Evolutionary conservation across 2,113 vertebrate genomes (phyloP).

Genomic region (Hiodon alosoides): DNA sequence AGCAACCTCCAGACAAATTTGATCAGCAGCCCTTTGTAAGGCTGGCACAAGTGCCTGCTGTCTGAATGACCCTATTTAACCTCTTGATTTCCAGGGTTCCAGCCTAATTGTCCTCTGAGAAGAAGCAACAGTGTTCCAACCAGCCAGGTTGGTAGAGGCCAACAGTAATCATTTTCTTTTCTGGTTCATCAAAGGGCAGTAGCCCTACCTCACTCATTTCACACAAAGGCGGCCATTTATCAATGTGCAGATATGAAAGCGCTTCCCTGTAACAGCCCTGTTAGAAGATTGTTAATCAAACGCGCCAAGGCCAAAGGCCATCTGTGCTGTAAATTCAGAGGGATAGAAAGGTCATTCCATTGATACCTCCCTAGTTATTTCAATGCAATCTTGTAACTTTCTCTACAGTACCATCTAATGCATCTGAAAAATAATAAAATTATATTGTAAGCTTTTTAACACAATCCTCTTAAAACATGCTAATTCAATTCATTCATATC

Average conservation of each 20-base stretch:
- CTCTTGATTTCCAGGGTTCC: conserved; percentile 97
- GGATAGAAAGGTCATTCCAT: not conserved
- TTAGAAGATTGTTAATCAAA: conserved; percentile 65
- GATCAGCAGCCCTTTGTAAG: conserved; percentile 82
- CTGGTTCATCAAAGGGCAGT: conserved; percentile 84
- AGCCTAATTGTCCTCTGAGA: conserved; percentile 95
- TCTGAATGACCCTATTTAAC: conserved; percentile 85
- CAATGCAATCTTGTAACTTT: too few relatives aligned
- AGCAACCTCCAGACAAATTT: conserved; percentile 76
- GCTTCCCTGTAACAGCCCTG: conserved; percentile 49
- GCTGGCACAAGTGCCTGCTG: conserved; percentile 83
- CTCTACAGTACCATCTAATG: too few relatives aligned
- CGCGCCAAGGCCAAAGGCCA: conserved; percentile 37
- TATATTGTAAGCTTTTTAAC: too few relatives aligned
- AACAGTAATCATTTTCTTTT: conserved; percentile 94
- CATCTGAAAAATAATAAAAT: too few relatives aligned
- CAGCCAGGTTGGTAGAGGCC: conserved; percentile 83
- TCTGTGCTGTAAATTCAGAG: conserved; percentile 20
- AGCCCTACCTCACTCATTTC: conserved; percentile 78
- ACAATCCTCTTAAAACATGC: too few relatives aligned
- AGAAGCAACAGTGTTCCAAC: conserved; percentile 78
- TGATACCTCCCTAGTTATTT: too few relatives aligned
- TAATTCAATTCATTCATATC: too few relatives aligned
- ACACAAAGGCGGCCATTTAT: conserved; percentile 84
- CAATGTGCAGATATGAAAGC: conserved; percentile 63